Base-by-base conservation (phyloP, 1,140 invertebrate genomes). In the Octopus bimaculoides region DNA sequence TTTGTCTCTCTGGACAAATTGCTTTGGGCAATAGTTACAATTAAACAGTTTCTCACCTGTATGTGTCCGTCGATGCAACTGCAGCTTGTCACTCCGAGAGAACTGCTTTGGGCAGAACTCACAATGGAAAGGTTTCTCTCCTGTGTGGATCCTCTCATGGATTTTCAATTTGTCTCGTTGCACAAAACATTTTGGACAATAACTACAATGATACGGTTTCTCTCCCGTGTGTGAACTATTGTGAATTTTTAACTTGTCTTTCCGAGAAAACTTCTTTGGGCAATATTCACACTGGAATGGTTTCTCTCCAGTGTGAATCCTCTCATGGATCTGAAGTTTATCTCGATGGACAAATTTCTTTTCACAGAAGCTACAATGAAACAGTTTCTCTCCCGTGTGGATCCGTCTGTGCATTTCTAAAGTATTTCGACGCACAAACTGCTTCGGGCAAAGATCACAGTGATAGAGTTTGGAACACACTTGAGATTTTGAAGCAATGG, bases 211-310 rank as follows among this genome's bases (percentile, higher is more conserved):
- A 54, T 74, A 81, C 4, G 78, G 78, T 87, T 97, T 97, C 89
- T 98, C 97, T 8, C 97, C 97, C 90, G 85, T 98, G 80, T 88
- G 87, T 0, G 96, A 98, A 7, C 97, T 92, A 75, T 98, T 89
- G 89, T 98, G 97, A 8, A 97, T 92, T 0, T 96, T 98, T 71
- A 98, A 89, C 89, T 98, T 98, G 0, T 97, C 97, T 17, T 96
- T 97, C 5, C 97, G 92, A 0, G 97, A 97, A 88, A 99, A 99
- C 1, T 17, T 17, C 78, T 98, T 90, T 55, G 82, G 85, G 81
- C 89, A 89, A 26, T 82, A 79, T 52, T 80, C 75, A 80, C 89
- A 89, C 7, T 85, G 83, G 79, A 86, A 90, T 4, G 89, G 89
- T 82, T 90, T 90, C 66, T 88, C 89, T 53, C 88, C 89, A 17